phyloP scores from a whole-genome alignment of 2,888 invertebrate species.

The Adela reaumurella region DNA sequence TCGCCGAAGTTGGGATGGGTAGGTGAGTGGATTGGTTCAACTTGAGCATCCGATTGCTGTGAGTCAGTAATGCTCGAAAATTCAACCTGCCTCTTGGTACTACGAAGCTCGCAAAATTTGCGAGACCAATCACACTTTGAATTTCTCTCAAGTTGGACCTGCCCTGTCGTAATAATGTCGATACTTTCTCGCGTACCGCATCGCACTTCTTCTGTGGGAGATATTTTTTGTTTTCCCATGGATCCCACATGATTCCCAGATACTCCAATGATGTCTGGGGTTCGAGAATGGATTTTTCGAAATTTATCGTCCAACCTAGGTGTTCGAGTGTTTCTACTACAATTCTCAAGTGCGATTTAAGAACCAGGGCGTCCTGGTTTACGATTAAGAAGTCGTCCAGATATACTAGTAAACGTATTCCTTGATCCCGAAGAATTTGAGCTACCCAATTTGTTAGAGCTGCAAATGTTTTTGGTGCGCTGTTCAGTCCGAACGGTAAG shows the following conservation, averaged over 20 bases:
- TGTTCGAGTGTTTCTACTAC: background rate
- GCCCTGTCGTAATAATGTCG: too few relatives aligned
- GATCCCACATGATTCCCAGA: background rate
- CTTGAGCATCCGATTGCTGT: too few relatives aligned
- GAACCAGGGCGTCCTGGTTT: constrained; percentile 3
- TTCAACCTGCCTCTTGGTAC: too few relatives aligned
- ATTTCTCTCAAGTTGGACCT: too few relatives aligned
- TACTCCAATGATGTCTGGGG: background rate
- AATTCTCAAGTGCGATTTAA: background rate
- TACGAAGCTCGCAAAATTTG: too few relatives aligned
- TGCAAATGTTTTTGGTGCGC: constrained; percentile 14
- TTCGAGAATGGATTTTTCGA: background rate
- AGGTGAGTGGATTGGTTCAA: too few relatives aligned
- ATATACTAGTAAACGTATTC: constrained; percentile 15
- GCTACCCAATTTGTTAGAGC: constrained; percentile 16
- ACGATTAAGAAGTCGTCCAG: constrained; percentile 15
- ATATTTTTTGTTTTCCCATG: background rate
- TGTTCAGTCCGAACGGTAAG: constrained; percentile 16
- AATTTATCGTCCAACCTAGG: background rate
- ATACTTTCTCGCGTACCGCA: too few relatives aligned
- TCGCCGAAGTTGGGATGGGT: background rate
- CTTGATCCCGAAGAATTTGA: constrained; percentile 8
- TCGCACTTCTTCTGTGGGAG: too few relatives aligned
- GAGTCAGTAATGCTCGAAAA: too few relatives aligned
- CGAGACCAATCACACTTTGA: too few relatives aligned